phyloP scores from a whole-genome alignment of 2,888 invertebrate species.

The Ceriagrion tenellum region DNA sequence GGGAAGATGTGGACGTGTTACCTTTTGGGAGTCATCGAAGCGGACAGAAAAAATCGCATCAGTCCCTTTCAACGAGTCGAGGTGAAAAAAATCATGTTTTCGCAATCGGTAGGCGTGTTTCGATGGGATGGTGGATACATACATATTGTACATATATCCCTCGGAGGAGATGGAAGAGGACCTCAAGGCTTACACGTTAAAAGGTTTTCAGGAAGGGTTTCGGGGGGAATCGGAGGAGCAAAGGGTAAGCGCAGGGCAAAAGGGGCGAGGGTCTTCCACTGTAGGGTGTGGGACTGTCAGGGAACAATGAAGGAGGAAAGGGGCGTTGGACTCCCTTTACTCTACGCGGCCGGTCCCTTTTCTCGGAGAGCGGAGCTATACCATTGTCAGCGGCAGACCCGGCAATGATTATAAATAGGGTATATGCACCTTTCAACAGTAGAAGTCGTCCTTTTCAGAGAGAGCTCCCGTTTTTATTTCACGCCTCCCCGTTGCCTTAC shows the following conservation, averaged over 20 bases:
- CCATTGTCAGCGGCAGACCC: background rate
- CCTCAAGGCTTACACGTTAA: background rate
- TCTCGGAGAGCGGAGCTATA: background rate
- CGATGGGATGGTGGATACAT: background rate
- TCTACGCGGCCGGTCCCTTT: background rate
- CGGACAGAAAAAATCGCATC: slow-evolving; percentile 35
- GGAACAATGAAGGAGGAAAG: background rate
- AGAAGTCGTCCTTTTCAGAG: background rate
- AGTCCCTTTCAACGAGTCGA: background rate
- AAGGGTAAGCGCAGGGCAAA: background rate
- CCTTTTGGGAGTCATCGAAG: slow-evolving; percentile 2
- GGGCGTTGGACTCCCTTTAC: background rate
- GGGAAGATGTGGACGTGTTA: background rate
- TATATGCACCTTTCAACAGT: background rate
- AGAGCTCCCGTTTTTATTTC: background rate
- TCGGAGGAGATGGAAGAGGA: background rate
- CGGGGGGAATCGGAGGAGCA: background rate
- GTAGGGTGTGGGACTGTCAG: too few relatives aligned
- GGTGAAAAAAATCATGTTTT: background rate
- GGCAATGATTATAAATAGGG: slow-evolving; percentile 31
- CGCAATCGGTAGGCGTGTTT: slow-evolving; percentile 17
- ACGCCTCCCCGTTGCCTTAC: background rate
- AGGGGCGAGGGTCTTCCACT: background rate
- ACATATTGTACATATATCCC: background rate
- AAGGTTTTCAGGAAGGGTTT: background rate